Evolutionary conservation across 2,797 vertebrate genomes (phyloP).

Genomic region (Darevskia mixta): DNA sequence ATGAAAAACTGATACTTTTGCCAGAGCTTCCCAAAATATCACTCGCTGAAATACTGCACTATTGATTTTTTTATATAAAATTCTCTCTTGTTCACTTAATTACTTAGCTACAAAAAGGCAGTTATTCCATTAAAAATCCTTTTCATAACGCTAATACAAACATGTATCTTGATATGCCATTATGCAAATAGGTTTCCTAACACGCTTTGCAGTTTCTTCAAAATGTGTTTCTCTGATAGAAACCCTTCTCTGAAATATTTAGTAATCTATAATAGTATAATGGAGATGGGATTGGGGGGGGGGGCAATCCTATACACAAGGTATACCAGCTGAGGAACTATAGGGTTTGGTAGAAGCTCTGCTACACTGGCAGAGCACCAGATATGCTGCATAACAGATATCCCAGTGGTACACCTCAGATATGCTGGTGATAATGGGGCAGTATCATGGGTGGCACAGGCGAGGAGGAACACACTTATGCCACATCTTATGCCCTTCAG

Average conservation of each 20-base stretch:
- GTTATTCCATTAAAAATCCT: neutral
- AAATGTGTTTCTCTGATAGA: conserved; percentile 3
- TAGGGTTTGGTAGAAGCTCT: too few relatives aligned
- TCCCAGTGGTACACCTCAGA: too few relatives aligned
- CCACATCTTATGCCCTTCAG: too few relatives aligned
- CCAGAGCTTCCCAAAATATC: neutral
- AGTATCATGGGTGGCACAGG: too few relatives aligned
- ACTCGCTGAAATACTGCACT: neutral
- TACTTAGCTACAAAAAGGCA: neutral
- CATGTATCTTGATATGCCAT: conserved; percentile 13
- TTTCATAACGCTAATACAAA: neutral
- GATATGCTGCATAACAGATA: too few relatives aligned
- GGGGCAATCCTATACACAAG: neutral
- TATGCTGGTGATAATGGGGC: too few relatives aligned
- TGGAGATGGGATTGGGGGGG: neutral
- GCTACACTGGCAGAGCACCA: too few relatives aligned
- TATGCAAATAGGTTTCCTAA: conserved; percentile 37
- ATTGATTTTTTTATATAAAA: conserved; percentile 14
- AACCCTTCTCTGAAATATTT: conserved; percentile 3
- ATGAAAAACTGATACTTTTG: neutral
- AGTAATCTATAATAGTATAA: neutral
- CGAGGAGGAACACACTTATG: too few relatives aligned
- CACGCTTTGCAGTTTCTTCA: conserved; percentile 40
- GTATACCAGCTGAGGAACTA: too few relatives aligned
- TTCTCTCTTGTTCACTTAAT: neutral